Percentiles rank a stretch among this genome's conserved stretches.
phyloP scores from a whole-genome alignment of 2,113 vertebrate genomes.

The Pangasianodon hypophthalmus region DNA sequence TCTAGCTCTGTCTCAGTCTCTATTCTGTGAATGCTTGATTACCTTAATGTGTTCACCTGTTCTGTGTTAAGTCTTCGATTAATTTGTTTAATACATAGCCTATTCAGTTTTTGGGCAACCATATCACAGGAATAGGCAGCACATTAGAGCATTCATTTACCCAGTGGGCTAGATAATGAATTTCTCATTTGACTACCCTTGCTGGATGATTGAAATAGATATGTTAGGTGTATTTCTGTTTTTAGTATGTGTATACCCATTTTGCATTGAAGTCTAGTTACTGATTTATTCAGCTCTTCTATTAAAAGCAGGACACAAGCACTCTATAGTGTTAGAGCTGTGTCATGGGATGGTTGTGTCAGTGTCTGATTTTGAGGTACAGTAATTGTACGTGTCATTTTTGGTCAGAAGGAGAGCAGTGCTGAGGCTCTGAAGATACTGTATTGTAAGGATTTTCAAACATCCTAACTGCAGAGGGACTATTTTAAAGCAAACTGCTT shows the following conservation, averaged over 20 bases:
- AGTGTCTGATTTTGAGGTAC: slow-evolving; percentile 10
- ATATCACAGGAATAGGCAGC: neutral
- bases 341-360: slow-evolving; percentile 14
- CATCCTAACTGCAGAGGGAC: slow-evolving; percentile 18
- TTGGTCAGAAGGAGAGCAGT: slow-evolving; percentile 1
- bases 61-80: neutral
- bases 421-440: slow-evolving; percentile 27
- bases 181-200: neutral
- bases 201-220: slow-evolving; percentile 71
- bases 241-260: slow-evolving; percentile 73
- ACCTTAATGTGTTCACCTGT: slow-evolving; percentile 1
- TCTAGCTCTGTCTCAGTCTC: neutral
- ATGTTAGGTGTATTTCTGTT: neutral
- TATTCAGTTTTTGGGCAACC: neutral
- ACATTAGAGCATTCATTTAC: neutral
- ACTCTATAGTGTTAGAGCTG: slow-evolving; percentile 64
- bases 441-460: slow-evolving; percentile 42
- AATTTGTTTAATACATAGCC: neutral
- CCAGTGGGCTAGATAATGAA: neutral
- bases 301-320: slow-evolving; percentile 66
- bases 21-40: neutral
- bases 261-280: slow-evolving; percentile 78
- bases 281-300: slow-evolving; percentile 70
- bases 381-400: slow-evolving; percentile 1
- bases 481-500: slow-evolving; percentile 25